Evolutionary conservation across 2,888 invertebrate species (phyloP).

Genomic region (Keiferia lycopersicella): DNA sequence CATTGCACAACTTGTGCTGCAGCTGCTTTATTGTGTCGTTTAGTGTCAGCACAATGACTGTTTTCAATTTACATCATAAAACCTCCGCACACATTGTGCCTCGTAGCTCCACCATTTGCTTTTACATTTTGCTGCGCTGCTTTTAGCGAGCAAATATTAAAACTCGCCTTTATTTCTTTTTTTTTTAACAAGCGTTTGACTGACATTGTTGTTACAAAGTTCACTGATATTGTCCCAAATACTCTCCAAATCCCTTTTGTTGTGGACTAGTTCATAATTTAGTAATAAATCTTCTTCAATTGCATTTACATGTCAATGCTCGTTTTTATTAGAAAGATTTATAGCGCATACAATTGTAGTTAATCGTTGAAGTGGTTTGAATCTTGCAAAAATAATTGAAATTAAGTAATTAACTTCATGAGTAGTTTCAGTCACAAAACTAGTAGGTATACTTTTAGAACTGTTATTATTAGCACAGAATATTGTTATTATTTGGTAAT

Average conservation of each 20-base stretch:
- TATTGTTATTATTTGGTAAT: neutral
- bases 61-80: constrained; percentile 23
- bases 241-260: neutral
- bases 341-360: constrained; percentile 2
- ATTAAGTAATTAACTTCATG: too few species aligned
- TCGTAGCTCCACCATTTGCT: neutral
- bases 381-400: too few species aligned
- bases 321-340: constrained; percentile 19
- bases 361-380: neutral
- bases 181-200: neutral
- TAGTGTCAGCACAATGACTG: constrained; percentile 15
- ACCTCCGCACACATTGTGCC: constrained; percentile 14
- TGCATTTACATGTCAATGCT: constrained; percentile 14
- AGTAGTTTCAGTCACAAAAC: too few species aligned
- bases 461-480: too few species aligned
- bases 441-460: too few species aligned
- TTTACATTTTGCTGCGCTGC: constrained; percentile 13
- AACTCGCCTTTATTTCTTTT: neutral
- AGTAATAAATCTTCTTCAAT: constrained; percentile 13
- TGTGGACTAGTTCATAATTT: constrained; percentile 14
- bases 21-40: constrained; percentile 21
- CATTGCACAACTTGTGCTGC: constrained; percentile 21
- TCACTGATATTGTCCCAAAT: constrained; percentile 2
- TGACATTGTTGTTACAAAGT: neutral
- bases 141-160: constrained; percentile 18